Evolutionary conservation across 64 coral and sea anemone species (phyloP), one percentile per base, ranked within the genome.

Genomic region (Astreopora myriophthalma): DNA sequence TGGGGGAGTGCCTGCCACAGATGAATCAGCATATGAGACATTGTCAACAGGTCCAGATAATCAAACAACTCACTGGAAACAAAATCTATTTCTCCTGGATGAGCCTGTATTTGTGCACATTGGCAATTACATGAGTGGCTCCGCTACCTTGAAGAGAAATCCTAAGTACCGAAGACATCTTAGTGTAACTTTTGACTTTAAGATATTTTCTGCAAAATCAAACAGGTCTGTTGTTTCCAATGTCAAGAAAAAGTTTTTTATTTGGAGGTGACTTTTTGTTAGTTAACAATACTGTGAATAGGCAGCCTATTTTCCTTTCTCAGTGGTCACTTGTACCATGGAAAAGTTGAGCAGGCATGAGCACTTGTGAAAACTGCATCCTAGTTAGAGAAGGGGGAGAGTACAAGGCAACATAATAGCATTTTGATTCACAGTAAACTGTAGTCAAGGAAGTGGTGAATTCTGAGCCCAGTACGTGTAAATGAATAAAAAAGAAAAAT

Each of bases 81-180:
- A 98, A 52, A 93, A 98, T 70, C 68, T 98, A 17, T 98, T 98
- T 86, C 64, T 98, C 40, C 55, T 98, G 49, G 95, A 98, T 28
- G 61, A 94, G 5, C 88, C 95, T 75, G 74, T 98, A 23, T 63
- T 48, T 94, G 95, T 98, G 52, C 7, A 38, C 14, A 69, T 1
- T 13, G 92, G 92, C 1, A 88, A 98, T 31, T 24, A 80, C 23
- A 81, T 98, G 13, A 73, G 79, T 82, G 95, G 95, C 40, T 80
- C 92, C 67, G 90, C 94, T 10, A 57, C 77, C n/a, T 64, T 98
- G 49, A 80, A 80, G 69, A 90, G 95, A 25, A 98, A 98, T 34
- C 88, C 82, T 7, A 93, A 98, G 22, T 91, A 91, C 30, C 76
- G 95, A n/a, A 79, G 95, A 22, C 95, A 98, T 37, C 72, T 98